Evolutionary conservation across 2,113 vertebrate genomes (phyloP), one percentile per base, ranked within the genome.

Genomic region (Nibea albiflora): DNA sequence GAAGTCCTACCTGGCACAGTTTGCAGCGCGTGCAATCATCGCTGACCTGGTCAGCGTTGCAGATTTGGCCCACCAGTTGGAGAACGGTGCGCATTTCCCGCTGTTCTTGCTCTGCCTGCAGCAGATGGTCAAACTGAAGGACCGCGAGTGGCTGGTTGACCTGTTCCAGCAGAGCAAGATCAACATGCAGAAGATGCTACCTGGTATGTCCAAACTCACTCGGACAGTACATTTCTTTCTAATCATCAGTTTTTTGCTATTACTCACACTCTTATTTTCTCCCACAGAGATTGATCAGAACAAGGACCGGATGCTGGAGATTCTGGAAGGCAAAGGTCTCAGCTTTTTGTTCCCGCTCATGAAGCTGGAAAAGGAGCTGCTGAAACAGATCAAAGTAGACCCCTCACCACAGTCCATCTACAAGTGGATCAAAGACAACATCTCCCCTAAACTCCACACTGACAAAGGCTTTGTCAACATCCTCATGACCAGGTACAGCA

Each of bases 351-450:
- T 99, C 87, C 98, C 98, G 0, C 95, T 99, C 85, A 95, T 99
- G 93, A 99, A 99, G 94, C 96, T 99, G 93, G 98, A 99, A 91
- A 99, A 99, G 92, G 98, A 99, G 90, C 94, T 99, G 47, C 93
- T 99, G 88, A 98, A 98, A 92, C 98, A 99, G 93, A 99, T 99
- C 83, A 96, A 98, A 93, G 96, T 96, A 0, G 98, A 99, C 93
- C 97, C 98, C 76, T 98, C 98, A 85, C 98, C 98, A 80, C 98
- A 99, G 93, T 95, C 96, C 28, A 98, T 99, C 94, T 99, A 99
- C 91, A 99, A 99, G 90, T 99, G 98, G 98, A 99, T 99, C 94
- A 99, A 99, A 94, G 98, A 99, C 92, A 99, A 99, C 94, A 98
- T 99, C 92, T 99, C 98, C 78, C 96, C 96, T 73, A 99, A 97